Conservation (phyloP, 2,888 invertebrate species). For the Bembecia ichneumoniformis region DNA sequence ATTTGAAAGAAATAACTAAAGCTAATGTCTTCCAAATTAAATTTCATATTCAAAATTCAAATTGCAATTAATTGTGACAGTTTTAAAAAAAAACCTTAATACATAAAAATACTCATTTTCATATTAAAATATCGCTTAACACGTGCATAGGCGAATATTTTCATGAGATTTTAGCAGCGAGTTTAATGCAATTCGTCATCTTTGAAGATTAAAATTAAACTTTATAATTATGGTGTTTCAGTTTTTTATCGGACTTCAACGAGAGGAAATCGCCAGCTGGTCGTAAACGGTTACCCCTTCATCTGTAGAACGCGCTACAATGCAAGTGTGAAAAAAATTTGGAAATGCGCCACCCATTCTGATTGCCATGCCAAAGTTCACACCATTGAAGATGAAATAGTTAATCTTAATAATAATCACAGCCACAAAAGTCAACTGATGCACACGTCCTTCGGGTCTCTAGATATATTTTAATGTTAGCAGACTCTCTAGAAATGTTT, state of each 20-base stretch:
- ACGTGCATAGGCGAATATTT: too few species aligned
- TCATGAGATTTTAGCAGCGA: too few species aligned
- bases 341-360: conserved; percentile 43
- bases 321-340: conserved; percentile 41
- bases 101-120: too few species aligned
- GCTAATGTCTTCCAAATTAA: too few species aligned
- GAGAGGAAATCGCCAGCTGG: conserved; percentile 41
- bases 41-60: too few species aligned
- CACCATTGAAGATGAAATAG: conserved; percentile 36
- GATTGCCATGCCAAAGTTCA: conserved; percentile 48
- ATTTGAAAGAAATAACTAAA: too few species aligned
- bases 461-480: too few species aligned
- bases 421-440: background rate
- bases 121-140: too few species aligned
- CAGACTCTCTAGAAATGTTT: too few species aligned
- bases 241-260: conserved; percentile 42
- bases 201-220: background rate
- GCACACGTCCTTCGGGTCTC: too few species aligned
- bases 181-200: background rate
- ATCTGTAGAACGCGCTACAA: conserved; percentile 45
- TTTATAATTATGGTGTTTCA: conserved; percentile 23
- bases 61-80: too few species aligned
- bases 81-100: too few species aligned
- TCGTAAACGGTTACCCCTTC: conserved; percentile 41
- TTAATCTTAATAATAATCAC: conserved; percentile 34